Conservation (phyloP, 2,113 vertebrate species). For the Protomyctophum bolini region DNA sequence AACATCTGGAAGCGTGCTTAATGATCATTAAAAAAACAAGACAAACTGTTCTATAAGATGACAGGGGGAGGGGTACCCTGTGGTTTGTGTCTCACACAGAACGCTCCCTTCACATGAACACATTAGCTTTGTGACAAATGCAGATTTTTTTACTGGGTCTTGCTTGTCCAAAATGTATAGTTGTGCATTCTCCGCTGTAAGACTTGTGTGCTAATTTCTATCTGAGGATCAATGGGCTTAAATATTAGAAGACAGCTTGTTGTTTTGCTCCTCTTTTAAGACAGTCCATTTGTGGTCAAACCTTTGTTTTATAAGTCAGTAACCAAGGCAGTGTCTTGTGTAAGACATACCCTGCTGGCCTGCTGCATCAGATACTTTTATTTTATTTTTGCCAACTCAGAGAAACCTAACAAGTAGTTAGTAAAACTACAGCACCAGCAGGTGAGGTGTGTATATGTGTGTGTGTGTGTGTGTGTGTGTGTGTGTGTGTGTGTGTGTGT, state of each 20-base stretch:
- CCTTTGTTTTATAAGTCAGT: slow-evolving; percentile 42
- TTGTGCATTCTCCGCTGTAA: slow-evolving; percentile 60
- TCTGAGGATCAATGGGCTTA: slow-evolving; percentile 23
- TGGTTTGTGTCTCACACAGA: slow-evolving; percentile 45
- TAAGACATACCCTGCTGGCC: slow-evolving; percentile 4
- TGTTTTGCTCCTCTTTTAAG: slow-evolving; percentile 23
- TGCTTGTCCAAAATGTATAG: slow-evolving; percentile 69
- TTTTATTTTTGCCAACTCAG: slow-evolving; percentile 19
- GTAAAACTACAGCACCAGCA: slow-evolving; percentile 25
- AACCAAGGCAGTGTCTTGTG: background rate
- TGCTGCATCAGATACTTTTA: slow-evolving; percentile 19
- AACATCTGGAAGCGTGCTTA: slow-evolving; percentile 77
- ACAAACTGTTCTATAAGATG: slow-evolving; percentile 61
- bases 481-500: background rate
- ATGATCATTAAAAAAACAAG: slow-evolving; percentile 72
- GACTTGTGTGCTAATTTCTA: slow-evolving; percentile 49
- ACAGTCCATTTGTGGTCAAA: slow-evolving; percentile 39
- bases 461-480: slow-evolving; percentile 13
- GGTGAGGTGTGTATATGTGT: slow-evolving; percentile 38
- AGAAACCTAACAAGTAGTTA: slow-evolving; percentile 49
- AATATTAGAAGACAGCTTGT: background rate
- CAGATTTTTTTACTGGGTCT: slow-evolving; percentile 52
- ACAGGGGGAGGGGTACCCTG: slow-evolving; percentile 43
- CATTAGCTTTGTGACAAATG: slow-evolving; percentile 46
- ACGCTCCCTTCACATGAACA: slow-evolving; percentile 42